A percentile compares a stretch with the other conserved stretches of the same genome.
Conservation (phyloP, 2,888 invertebrate species). For the Hemaris fuciformis region DNA sequence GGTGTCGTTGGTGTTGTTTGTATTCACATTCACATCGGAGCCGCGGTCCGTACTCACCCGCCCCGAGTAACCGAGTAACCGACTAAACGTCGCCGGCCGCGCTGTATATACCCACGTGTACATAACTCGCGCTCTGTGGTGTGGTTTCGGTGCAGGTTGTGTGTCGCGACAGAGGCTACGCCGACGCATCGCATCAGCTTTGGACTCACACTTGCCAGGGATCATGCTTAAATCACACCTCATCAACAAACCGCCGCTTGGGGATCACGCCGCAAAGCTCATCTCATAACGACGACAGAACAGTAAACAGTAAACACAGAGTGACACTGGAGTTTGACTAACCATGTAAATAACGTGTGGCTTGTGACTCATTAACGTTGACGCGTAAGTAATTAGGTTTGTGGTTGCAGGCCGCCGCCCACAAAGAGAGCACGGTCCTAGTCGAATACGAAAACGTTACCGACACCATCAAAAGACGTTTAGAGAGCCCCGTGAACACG, state of each 20-base stretch:
- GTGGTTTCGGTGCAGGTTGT: slow-evolving; percentile 23
- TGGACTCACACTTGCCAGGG: slow-evolving; percentile 20
- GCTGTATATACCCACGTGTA: slow-evolving; percentile 15
- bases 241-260: slow-evolving; percentile 15
- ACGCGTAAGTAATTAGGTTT: slow-evolving; percentile 29
- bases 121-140: slow-evolving; percentile 19
- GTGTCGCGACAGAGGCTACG: slow-evolving; percentile 17
- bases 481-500: slow-evolving; percentile 70
- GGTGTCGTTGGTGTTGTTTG: no score
- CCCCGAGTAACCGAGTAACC: slow-evolving; percentile 35
- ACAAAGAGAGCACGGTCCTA: slow-evolving; percentile 24
- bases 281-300: slow-evolving; percentile 14
- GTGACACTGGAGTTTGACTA: slow-evolving; percentile 19
- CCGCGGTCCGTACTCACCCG: slow-evolving; percentile 13
- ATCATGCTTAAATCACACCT: slow-evolving; percentile 22
- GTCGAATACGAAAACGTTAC: slow-evolving; percentile 82
- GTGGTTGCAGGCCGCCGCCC: slow-evolving; percentile 59
- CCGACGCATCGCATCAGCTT: slow-evolving; percentile 15
- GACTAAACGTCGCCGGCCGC: slow-evolving; percentile 33
- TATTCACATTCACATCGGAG: no score
- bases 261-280: slow-evolving; percentile 16
- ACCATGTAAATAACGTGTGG: slow-evolving; percentile 32
- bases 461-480: slow-evolving; percentile 83
- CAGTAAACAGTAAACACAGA: slow-evolving; percentile 7
- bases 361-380: slow-evolving; percentile 36